Evolutionary conservation across 1,140 invertebrate genomes (phyloP).

Genomic region (Drosophila ambigua): DNA sequence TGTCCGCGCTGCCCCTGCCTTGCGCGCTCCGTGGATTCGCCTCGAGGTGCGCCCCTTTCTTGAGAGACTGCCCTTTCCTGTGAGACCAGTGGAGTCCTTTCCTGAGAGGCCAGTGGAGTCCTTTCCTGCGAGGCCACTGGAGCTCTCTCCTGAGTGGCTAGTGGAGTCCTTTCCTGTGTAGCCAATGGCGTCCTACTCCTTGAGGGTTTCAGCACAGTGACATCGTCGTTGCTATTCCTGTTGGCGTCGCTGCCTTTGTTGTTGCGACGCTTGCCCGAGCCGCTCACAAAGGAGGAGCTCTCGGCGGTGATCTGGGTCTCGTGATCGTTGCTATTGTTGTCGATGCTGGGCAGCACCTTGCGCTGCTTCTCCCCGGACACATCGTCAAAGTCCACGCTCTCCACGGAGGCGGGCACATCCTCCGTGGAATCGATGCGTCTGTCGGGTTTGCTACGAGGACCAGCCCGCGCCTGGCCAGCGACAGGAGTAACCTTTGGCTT

Average conservation of each 20-base stretch:
- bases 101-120: slow-evolving; percentile 38
- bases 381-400: slow-evolving; percentile 80
- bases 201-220: slow-evolving; percentile 42
- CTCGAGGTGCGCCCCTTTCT: slow-evolving; percentile 4
- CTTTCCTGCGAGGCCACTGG: no score
- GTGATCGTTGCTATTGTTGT: slow-evolving; percentile 73
- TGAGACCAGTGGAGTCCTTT: slow-evolving; percentile 12
- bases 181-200: slow-evolving; percentile 31
- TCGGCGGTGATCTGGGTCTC: slow-evolving; percentile 91
- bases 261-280: slow-evolving; percentile 79
- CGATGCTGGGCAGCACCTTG: slow-evolving; percentile 68
- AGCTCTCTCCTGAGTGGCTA: slow-evolving; percentile 48
- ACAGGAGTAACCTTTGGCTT: slow-evolving; percentile 68
- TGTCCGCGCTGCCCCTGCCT: slow-evolving; percentile 70
- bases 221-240: slow-evolving; percentile 51
- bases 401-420: slow-evolving; percentile 62
- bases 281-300: slow-evolving; percentile 89
- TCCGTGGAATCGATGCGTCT: slow-evolving; percentile 81
- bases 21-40: slow-evolving; percentile 58
- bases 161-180: slow-evolving; percentile 47
- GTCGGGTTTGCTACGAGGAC: slow-evolving; percentile 57
- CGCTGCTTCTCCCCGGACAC: slow-evolving; percentile 76
- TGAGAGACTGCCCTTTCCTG: slow-evolving; percentile 18
- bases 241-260: slow-evolving; percentile 56
- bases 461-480: slow-evolving; percentile 43